A percentile compares a stretch with the other conserved stretches of the same genome.
These are phyloP conservation scores for Diarsia rubi DNA, from an alignment of 2,888 invertebrate genomes.

Conservation along the genomic window DNA sequence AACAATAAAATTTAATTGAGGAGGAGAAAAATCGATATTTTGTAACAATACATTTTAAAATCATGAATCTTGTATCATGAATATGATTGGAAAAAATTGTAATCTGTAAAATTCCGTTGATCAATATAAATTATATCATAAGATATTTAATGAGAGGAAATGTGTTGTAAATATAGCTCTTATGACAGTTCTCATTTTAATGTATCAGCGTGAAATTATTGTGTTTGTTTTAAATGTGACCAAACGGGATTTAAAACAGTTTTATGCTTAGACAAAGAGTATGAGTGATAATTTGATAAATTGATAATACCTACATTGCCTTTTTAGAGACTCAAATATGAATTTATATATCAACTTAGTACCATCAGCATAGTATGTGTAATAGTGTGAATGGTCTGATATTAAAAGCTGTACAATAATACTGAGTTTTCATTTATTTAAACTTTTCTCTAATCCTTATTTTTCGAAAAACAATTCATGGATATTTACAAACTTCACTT, in stretches of 20 bases:
- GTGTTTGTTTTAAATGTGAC: slow-evolving; percentile 41
- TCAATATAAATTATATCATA: slow-evolving; percentile 7
- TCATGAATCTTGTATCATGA: slow-evolving; percentile 24
- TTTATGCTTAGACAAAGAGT: slow-evolving; percentile 58
- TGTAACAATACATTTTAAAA: slow-evolving; percentile 45
- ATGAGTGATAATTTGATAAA: slow-evolving; percentile 66
- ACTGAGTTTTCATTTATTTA: slow-evolving; percentile 33
- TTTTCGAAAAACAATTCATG: not conserved
- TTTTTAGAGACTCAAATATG: slow-evolving; percentile 63
- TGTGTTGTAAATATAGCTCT: slow-evolving; percentile 41
- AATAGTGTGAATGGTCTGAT: slow-evolving; percentile 76
- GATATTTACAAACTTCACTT: not conserved
- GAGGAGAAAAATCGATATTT: slow-evolving; percentile 38
- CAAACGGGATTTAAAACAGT: slow-evolving; percentile 33
- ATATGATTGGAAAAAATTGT: not conserved
- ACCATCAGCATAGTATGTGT: slow-evolving; percentile 72
- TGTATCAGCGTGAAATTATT: slow-evolving; percentile 22
- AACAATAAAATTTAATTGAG: slow-evolving; percentile 23
- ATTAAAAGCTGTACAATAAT: slow-evolving; percentile 69
- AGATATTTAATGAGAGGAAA: slow-evolving; percentile 17
- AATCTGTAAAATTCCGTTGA: slow-evolving; percentile 24
- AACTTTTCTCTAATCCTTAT: not conserved
- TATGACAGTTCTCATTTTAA: slow-evolving; percentile 33
- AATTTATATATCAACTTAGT: slow-evolving; percentile 63
- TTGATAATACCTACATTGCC: slow-evolving; percentile 61